These are phyloP conservation scores for Gymnoscelis rufifasciata DNA, from an alignment of 2,888 invertebrate species.

Conservation along the genomic window DNA sequence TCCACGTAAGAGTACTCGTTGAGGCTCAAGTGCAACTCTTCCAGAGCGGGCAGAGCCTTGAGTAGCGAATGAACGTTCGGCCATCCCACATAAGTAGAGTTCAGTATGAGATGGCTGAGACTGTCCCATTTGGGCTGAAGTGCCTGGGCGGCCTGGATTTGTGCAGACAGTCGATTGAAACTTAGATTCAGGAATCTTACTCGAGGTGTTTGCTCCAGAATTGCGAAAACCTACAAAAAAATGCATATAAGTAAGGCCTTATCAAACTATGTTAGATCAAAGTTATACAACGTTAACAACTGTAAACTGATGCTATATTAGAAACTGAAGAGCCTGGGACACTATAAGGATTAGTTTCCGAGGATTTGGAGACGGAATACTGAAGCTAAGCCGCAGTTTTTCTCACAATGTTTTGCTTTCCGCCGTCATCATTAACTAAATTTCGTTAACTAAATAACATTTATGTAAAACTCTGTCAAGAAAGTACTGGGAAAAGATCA, in stretches of 20 bases:
- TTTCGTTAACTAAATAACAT: no score
- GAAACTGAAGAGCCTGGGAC: no score
- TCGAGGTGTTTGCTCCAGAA: slow-evolving; percentile 91
- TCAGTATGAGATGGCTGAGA: slow-evolving; percentile 88
- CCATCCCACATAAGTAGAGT: slow-evolving; percentile 93
- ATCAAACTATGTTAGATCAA: not conserved
- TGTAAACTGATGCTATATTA: no score
- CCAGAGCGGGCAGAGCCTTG: slow-evolving; percentile 86
- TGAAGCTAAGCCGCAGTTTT: no score
- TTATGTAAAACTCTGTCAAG: no score
- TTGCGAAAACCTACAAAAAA: slow-evolving; percentile 85
- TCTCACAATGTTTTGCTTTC: no score
- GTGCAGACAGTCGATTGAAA: slow-evolving; percentile 89
- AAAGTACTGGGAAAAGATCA: no score
- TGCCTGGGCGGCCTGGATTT: slow-evolving; percentile 79
- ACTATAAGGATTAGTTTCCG: no score
- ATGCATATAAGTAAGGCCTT: slow-evolving; percentile 11
- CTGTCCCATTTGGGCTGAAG: slow-evolving; percentile 76
- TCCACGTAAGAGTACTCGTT: slow-evolving; percentile 91
- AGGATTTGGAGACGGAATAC: no score
- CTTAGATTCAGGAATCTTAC: slow-evolving; percentile 95
- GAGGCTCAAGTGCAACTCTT: slow-evolving; percentile 94
- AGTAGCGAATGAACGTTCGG: slow-evolving; percentile 87
- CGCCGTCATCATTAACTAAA: no score
- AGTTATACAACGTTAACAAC: slow-evolving; percentile 26